phyloP scores from a whole-genome alignment of 1,140 invertebrate species.

The Meloidogyne chitwoodi region DNA sequence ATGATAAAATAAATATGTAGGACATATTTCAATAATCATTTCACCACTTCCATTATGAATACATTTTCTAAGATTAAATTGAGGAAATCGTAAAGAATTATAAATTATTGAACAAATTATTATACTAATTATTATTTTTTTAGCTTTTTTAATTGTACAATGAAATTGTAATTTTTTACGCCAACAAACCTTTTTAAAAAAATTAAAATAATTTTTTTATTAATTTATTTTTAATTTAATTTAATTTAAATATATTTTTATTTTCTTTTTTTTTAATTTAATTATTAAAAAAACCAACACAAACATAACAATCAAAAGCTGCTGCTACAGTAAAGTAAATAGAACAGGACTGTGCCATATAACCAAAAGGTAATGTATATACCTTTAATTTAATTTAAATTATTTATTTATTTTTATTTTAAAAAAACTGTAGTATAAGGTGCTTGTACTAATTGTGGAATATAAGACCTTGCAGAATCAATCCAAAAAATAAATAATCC shows the following conservation, averaged over 20 bases:
- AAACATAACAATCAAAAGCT: conserved; percentile 57
- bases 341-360: conserved; percentile 58
- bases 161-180: conserved; percentile 27
- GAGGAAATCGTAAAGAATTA: conserved; percentile 58
- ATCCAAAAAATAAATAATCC: conserved; percentile 60
- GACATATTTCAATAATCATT: conserved; percentile 57
- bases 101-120: conserved; percentile 52
- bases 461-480: conserved; percentile 51
- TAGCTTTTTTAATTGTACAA: conserved; percentile 48
- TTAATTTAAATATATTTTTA: neutral
- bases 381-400: neutral
- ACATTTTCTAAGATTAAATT: conserved; percentile 57
- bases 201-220: neutral
- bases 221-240: too few relatives aligned
- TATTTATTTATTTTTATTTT: conserved; percentile 20
- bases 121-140: conserved; percentile 43
- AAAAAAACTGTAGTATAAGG: conserved; percentile 54
- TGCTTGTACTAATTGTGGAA: conserved; percentile 49
- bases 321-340: conserved; percentile 59
- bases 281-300: conserved; percentile 33
- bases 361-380: conserved; percentile 25
- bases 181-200: conserved; percentile 50
- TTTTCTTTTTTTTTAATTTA: neutral
- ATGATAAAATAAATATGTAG: conserved; percentile 52
- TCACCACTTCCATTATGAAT: conserved; percentile 57